Conservation (phyloP, 2,797 vertebrate genomes). For the Enteromius thamalakanensis region DNA sequence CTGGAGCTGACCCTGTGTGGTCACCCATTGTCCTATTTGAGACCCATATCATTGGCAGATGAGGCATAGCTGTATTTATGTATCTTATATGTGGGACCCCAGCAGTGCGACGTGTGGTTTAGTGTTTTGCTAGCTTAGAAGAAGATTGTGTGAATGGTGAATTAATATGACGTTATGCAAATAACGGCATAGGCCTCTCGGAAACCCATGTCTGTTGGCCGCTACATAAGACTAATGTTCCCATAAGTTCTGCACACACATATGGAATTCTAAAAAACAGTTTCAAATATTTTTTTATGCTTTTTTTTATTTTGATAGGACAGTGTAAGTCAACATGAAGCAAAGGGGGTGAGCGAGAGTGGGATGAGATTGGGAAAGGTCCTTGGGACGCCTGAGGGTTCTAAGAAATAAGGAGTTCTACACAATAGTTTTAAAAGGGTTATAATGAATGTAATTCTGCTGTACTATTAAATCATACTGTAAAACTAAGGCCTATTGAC, state of each 20-base stretch:
- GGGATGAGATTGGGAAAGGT: too few relatives aligned
- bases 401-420: too few relatives aligned
- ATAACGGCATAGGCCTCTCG: not conserved
- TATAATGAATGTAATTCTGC: too few relatives aligned
- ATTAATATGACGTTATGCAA: not conserved
- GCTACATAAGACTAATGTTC: too few relatives aligned
- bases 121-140: constrained; percentile 2
- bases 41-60: constrained; percentile 8
- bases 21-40: not conserved
- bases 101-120: constrained; percentile 2
- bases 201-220: not conserved
- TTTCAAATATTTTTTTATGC: not conserved
- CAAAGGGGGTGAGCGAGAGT: too few relatives aligned
- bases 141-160: not conserved
- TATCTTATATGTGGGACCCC: constrained; percentile 23
- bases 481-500: too few relatives aligned
- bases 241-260: not conserved
- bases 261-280: not conserved
- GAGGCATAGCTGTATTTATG: constrained; percentile 18
- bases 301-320: too few relatives aligned
- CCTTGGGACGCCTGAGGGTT: too few relatives aligned
- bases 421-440: too few relatives aligned
- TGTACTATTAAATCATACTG: too few relatives aligned
- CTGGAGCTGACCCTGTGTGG: constrained; percentile 44
- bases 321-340: too few relatives aligned